Conservation (phyloP, 2,888 invertebrate genomes). For the Drosophila ochracea region DNA sequence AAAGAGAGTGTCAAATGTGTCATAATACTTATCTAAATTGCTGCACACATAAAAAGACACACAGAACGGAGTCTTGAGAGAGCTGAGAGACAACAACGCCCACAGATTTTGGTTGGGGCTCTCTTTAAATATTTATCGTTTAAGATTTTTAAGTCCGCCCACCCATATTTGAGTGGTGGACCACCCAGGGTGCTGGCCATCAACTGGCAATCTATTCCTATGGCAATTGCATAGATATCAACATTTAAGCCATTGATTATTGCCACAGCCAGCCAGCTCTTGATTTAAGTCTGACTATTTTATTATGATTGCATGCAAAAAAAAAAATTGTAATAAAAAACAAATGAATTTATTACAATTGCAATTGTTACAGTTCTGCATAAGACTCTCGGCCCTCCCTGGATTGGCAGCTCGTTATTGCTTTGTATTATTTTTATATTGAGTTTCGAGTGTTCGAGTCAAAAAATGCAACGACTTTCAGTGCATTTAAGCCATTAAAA, state of each 20-base stretch:
- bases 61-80: background rate
- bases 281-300: slow-evolving; percentile 44
- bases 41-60: slow-evolving; percentile 24
- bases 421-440: background rate
- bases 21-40: slow-evolving; percentile 82
- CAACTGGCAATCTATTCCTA: slow-evolving; percentile 44
- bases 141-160: slow-evolving; percentile 46
- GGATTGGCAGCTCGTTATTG: background rate
- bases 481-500: background rate
- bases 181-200: slow-evolving; percentile 45
- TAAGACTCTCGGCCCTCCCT: slow-evolving; percentile 1
- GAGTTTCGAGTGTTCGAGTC: background rate
- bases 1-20: slow-evolving; percentile 81
- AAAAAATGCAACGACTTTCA: background rate
- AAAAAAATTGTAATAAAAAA: background rate
- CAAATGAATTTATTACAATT: slow-evolving; percentile 19
- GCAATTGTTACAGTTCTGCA: slow-evolving; percentile 43
- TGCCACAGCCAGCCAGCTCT: slow-evolving; percentile 41
- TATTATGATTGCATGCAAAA: slow-evolving; percentile 50
- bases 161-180: slow-evolving; percentile 17
- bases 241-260: slow-evolving; percentile 60
- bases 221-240: slow-evolving; percentile 41
- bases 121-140: slow-evolving; percentile 75
- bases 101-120: slow-evolving; percentile 33
- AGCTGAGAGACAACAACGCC: slow-evolving; percentile 26